Conservation (phyloP, 1,140 invertebrate species). For the Asobara japonica region DNA sequence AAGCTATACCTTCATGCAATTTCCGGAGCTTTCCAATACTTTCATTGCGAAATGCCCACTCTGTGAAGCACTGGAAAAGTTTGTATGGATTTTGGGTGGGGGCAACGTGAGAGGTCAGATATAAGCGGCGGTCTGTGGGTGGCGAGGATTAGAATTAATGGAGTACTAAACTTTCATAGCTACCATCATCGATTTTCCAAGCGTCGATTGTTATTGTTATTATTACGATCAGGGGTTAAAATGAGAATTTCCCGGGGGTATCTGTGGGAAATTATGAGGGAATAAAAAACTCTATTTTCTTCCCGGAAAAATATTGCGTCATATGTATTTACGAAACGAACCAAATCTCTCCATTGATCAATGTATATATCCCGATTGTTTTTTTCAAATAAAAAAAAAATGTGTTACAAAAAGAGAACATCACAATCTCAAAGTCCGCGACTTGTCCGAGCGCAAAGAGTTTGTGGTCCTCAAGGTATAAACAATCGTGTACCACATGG, state of each 20-base stretch:
- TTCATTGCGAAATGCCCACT: background rate
- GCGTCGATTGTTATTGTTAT: slow-evolving; percentile 32
- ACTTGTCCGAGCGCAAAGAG: too few relatives aligned
- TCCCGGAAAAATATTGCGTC: background rate
- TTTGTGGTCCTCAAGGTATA: too few relatives aligned
- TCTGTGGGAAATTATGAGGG: background rate
- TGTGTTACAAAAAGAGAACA: too few relatives aligned
- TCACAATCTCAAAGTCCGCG: too few relatives aligned
- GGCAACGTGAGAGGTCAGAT: slow-evolving; percentile 8
- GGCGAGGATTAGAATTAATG: slow-evolving; percentile 35
- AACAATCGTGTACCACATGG: too few relatives aligned
- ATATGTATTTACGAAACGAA: too few relatives aligned
- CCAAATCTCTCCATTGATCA: too few relatives aligned
- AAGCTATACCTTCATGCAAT: background rate
- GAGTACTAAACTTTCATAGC: slow-evolving; percentile 36
- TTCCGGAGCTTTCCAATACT: background rate
- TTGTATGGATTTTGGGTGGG: background rate
- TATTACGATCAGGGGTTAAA: slow-evolving; percentile 2
- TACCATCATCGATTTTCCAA: slow-evolving; percentile 15
- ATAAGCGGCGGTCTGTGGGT: slow-evolving; percentile 7
- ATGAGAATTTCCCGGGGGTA: background rate
- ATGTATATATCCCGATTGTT: too few relatives aligned
- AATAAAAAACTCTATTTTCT: background rate
- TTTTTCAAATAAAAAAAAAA: too few relatives aligned
- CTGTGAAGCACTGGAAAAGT: background rate